Evolutionary conservation across 2,888 invertebrate species (phyloP).

Genomic region (Chironomus riparius): DNA sequence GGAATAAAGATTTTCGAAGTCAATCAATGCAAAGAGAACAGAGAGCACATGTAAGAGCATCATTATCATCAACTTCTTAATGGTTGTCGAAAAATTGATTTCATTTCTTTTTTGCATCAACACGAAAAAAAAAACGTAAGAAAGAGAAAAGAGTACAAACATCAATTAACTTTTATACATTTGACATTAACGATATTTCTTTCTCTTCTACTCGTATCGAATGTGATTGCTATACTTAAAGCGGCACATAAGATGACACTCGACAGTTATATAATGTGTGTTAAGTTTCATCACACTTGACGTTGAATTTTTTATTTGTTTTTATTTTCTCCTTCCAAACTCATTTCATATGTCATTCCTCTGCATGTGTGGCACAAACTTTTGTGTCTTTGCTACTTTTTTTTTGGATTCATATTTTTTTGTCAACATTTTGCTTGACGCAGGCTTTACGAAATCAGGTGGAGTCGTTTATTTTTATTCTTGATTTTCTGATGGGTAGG

Average conservation of each 20-base stretch:
- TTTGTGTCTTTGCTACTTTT: no score
- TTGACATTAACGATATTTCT: constrained; percentile 16
- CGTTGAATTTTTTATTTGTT: neutral
- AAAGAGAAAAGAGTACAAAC: neutral
- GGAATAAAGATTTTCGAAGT: neutral
- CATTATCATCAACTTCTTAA: neutral
- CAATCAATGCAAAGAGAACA: constrained; percentile 3
- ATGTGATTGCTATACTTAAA: neutral
- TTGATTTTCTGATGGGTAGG: no score
- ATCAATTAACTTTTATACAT: constrained; percentile 23
- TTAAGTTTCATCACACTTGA: neutral
- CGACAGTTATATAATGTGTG: neutral
- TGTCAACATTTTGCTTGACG: no score
- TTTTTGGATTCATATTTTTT: no score
- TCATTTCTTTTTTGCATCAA: neutral
- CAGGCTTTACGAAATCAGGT: no score
- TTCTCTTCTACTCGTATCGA: neutral
- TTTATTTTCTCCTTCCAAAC: neutral
- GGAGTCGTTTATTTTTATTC: no score
- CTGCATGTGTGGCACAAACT: neutral
- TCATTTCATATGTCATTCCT: neutral
- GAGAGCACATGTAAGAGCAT: neutral
- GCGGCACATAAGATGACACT: constrained; percentile 12
- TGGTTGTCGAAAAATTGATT: neutral
- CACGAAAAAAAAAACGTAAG: neutral